Evolutionary conservation across 2,888 invertebrate genomes (phyloP).

Genomic region (Spatulosminthurus flaviceps): DNA sequence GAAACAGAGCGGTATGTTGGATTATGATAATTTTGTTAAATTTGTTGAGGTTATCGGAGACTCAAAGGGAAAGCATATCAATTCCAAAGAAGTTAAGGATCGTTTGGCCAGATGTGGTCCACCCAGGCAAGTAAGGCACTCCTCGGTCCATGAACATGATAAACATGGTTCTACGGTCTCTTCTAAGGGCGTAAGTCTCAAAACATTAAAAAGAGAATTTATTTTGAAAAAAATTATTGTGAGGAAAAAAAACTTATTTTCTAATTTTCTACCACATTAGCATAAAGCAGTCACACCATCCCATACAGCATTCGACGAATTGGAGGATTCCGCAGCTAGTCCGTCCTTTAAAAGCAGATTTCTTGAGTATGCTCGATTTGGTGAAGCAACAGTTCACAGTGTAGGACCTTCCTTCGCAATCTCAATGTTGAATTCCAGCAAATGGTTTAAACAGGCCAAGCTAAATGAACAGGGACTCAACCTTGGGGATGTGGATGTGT

Average conservation of each 20-base stretch:
- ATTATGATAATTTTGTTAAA: constrained; percentile 22
- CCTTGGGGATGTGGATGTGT: constrained; percentile 25
- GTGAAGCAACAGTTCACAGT: constrained; percentile 20
- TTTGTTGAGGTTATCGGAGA: background rate
- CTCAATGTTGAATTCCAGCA: constrained; percentile 23
- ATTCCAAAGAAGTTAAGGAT: background rate
- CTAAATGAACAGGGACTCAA: background rate
- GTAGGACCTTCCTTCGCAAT: background rate
- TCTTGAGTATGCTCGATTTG: constrained; percentile 31
- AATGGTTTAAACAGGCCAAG: constrained; percentile 28
- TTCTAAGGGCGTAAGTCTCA: background rate
- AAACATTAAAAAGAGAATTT: too few species aligned
- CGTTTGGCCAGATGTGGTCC: background rate
- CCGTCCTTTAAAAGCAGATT: constrained; percentile 1
- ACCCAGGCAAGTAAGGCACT: background rate
- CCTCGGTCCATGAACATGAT: background rate
- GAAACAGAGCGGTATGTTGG: background rate
- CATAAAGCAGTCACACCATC: background rate
- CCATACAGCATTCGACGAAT: background rate
- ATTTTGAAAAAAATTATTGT: too few species aligned
- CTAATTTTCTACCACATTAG: too few species aligned
- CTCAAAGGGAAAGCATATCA: background rate
- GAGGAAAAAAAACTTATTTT: too few species aligned
- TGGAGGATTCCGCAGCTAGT: background rate
- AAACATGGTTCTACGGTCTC: background rate